Evolutionary conservation across 2,888 invertebrate genomes (phyloP).

Genomic region (Zeuzera pyrina): DNA sequence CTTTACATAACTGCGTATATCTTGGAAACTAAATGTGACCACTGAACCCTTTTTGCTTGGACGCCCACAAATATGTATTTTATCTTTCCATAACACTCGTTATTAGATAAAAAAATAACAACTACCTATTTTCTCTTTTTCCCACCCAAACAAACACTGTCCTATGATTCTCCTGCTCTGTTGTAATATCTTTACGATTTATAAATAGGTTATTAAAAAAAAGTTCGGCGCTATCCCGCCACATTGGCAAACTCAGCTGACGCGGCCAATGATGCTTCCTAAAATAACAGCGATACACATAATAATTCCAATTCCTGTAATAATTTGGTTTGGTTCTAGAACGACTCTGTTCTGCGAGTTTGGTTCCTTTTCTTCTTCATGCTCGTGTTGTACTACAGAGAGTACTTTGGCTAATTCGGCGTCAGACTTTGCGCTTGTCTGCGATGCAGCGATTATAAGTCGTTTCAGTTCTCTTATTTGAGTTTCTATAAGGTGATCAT

Average conservation of each 20-base stretch:
- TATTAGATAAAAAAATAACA: too few species aligned
- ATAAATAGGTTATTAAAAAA: too few species aligned
- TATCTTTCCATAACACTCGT: too few species aligned
- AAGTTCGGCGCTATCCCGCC: too few species aligned
- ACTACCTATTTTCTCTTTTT: too few species aligned
- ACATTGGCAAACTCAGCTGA: slow-evolving; percentile 54
- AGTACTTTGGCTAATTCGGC: slow-evolving; percentile 50
- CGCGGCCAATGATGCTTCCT: slow-evolving; percentile 46
- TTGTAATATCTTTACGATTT: too few species aligned
- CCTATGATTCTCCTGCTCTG: too few species aligned
- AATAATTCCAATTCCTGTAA: slow-evolving; percentile 46
- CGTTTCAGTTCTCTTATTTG: slow-evolving; percentile 52
- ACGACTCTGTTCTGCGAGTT: slow-evolving; percentile 25
- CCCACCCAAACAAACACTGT: too few species aligned
- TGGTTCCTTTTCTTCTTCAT: slow-evolving; percentile 40
- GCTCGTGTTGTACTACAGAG: slow-evolving; percentile 52
- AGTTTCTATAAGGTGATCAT: slow-evolving; percentile 40
- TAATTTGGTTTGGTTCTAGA: slow-evolving; percentile 43
- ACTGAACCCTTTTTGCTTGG: too few species aligned
- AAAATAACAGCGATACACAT: slow-evolving; percentile 48
- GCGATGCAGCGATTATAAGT: slow-evolving; percentile 42
- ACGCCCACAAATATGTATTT: too few species aligned
- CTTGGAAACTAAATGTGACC: too few species aligned
- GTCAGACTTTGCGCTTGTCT: slow-evolving; percentile 52
- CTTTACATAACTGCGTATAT: too few species aligned